Percentiles rank a stretch among this genome's conserved stretches.
phyloP scores from a whole-genome alignment of 2,113 vertebrate species.

The Boulengeromyrus knoepffleri region DNA sequence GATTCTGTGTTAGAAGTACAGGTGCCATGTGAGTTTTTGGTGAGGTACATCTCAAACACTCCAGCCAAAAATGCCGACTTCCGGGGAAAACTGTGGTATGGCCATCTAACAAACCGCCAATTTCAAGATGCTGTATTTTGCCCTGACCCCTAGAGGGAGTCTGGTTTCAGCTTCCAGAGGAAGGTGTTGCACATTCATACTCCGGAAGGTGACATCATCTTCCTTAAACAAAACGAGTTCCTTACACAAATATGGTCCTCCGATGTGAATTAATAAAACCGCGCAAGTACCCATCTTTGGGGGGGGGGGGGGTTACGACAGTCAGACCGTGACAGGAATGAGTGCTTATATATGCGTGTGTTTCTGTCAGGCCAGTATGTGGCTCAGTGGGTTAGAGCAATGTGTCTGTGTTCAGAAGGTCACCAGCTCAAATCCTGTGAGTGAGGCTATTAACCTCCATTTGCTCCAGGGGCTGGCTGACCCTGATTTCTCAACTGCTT shows the following conservation, averaged over 20 bases:
- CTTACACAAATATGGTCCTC: not conserved
- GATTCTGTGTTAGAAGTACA: not conserved
- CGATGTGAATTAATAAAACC: not conserved
- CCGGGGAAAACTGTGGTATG: not conserved
- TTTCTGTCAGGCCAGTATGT: not conserved
- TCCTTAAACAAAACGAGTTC: not conserved
- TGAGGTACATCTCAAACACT: not conserved
- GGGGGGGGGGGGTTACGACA: not conserved
- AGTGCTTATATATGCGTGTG: not conserved
- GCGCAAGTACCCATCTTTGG: not conserved
- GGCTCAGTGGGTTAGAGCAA: not conserved
- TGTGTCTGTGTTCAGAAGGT: not conserved
- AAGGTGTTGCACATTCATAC: not conserved
- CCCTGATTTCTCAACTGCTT: not conserved
- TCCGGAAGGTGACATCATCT: not conserved
- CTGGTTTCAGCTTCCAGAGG: not conserved
- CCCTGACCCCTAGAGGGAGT: not conserved
- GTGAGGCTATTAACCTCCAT: not conserved
- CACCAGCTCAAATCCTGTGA: not conserved
- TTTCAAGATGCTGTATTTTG: not conserved
- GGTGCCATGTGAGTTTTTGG: not conserved
- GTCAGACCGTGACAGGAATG: not conserved
- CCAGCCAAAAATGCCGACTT: not conserved
- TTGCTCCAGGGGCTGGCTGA: not conserved
- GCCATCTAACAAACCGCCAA: not conserved